Conservation (phyloP, 2,797 vertebrate genomes). For the Tangara arthus region DNA sequence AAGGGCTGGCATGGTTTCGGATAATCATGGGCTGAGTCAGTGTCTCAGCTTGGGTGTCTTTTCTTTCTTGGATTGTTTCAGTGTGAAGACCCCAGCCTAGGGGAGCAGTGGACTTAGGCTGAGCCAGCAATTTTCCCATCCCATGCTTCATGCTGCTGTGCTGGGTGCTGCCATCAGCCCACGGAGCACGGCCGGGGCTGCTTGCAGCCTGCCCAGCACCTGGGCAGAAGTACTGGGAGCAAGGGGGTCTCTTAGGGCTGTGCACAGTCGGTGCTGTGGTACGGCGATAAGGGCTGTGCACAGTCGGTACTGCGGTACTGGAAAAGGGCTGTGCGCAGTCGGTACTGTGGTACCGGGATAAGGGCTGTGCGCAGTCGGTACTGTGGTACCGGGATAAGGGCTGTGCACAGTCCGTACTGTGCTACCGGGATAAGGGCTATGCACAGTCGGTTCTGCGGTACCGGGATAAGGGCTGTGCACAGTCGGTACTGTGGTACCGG, state of each 20-base stretch:
- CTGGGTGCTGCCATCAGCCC: background rate
- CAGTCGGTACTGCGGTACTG: background rate
- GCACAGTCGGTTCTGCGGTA: too few relatives aligned
- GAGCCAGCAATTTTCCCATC: background rate
- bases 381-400: too few relatives aligned
- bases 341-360: background rate
- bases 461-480: too few relatives aligned
- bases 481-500: too few relatives aligned
- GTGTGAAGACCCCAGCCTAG: background rate
- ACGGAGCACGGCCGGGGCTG: background rate
- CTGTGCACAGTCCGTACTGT: too few relatives aligned
- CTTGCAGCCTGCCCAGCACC: background rate
- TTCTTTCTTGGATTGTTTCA: background rate
- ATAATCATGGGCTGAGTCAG: background rate
- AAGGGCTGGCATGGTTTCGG: background rate
- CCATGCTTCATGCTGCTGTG: background rate
- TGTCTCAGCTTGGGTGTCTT: background rate
- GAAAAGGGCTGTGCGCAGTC: accelerated
- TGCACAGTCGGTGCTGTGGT: background rate
- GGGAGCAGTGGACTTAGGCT: background rate
- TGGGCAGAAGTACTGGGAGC: background rate
- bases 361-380: too few relatives aligned
- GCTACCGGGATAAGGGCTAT: too few relatives aligned
- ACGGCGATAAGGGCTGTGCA: background rate
- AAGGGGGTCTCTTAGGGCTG: background rate